Evolutionary conservation across 2,797 vertebrate species (phyloP), one percentile per base, ranked within the genome.

Genomic region (Typhlichthys subterraneus): DNA sequence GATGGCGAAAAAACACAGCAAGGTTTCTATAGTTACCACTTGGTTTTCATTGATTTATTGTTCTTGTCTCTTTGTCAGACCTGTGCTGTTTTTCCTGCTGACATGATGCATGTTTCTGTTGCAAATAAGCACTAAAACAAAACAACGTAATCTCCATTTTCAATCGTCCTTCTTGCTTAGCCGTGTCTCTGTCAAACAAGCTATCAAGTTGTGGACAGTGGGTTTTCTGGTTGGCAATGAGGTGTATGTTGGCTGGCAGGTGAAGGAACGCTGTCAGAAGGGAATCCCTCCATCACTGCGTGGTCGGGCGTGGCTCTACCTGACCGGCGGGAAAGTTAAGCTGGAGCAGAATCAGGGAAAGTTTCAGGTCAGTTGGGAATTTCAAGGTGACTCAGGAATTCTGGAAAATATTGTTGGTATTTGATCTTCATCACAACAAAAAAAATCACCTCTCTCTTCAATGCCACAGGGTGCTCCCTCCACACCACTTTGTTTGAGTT

Each of bases 1-100:
- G 97, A 99, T 99, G 97, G 95, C 95, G 73, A 99, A 99, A 81
- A 98, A 94, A 67, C 96, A 99, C 91, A 99, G 95, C 74, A 99
- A 98, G 95, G 97, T 97, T 56, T 38, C 33, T 8, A 38, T 1
- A 38, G 33, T 38, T 15, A 15, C 17, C 3, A 15, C 9, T 52
- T 19, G 14, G 5, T 12, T 8, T 49, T 49, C n/a, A 23, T 10
- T 17, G 11, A 52, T 15, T n/a, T 14, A 12, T 14, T 8, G 50
- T 5, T 14, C 15, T n/a, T 10, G 0, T 9, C 2, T 52, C 9
- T n/a, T 52, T 52, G 50, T 15, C 50, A 33, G 4, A 33, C 7
- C 1, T 33, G 2, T 8, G 33, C 6, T 38, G 5, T 5, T 38
- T 38, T 38, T 5, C 7, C 5, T 38, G 33, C 33, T 8, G 33